These are phyloP conservation scores for Enteromius anoplus DNA, from an alignment of 2,797 vertebrate genomes.

Conservation along the genomic window DNA sequence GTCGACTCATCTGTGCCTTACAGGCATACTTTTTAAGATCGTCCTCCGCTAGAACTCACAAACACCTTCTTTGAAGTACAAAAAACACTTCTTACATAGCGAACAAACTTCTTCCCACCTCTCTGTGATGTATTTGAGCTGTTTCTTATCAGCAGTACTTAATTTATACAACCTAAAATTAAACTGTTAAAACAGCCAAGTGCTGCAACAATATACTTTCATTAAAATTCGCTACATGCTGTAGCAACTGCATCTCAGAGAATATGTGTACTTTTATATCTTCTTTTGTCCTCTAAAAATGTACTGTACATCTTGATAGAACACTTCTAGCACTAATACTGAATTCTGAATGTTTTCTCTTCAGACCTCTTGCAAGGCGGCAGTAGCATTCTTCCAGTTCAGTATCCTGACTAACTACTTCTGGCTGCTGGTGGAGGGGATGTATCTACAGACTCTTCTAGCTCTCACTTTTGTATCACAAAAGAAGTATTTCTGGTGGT, in stretches of 20 bases:
- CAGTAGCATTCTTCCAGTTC: slow-evolving; percentile 88
- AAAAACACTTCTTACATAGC: slow-evolving; percentile 5
- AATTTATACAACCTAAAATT: background rate
- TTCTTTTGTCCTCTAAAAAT: background rate
- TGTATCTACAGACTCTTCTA: slow-evolving; percentile 89
- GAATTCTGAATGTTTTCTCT: slow-evolving; percentile 1
- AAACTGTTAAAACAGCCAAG: background rate
- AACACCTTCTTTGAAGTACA: slow-evolving; percentile 35
- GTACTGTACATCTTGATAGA: background rate
- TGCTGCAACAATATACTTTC: background rate
- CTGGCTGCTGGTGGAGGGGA: slow-evolving; percentile 89
- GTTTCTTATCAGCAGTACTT: background rate
- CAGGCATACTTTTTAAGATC: slow-evolving; percentile 43
- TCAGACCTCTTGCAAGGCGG: slow-evolving; percentile 78
- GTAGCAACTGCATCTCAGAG: background rate
- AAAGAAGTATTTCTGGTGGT: slow-evolving; percentile 90
- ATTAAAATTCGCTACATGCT: background rate
- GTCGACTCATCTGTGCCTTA: slow-evolving; percentile 13
- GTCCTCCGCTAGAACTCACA: slow-evolving; percentile 28
- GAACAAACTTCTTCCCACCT: background rate
- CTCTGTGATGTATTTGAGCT: background rate
- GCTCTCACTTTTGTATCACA: slow-evolving; percentile 88
- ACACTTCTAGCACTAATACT: background rate
- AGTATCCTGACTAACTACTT: slow-evolving; percentile 90
- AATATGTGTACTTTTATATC: background rate